These are phyloP conservation scores for Mellivora capensis DNA, from an alignment of 2,113 vertebrate genomes.

Conservation along the genomic window DNA sequence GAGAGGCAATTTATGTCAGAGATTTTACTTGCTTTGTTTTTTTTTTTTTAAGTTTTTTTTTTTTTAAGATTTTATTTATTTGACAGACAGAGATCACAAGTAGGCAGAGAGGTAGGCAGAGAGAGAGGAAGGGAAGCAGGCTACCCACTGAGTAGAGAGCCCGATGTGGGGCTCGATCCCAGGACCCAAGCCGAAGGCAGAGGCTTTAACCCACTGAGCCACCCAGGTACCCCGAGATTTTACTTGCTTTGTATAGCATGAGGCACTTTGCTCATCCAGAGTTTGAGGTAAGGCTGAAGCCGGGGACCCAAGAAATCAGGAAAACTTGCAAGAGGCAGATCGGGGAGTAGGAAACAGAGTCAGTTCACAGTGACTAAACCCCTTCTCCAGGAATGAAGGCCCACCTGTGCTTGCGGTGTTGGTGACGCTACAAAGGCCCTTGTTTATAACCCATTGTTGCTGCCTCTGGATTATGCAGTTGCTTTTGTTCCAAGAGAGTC, in stretches of 20 bases:
- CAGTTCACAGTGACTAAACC: background rate
- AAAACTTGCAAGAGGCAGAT: background rate
- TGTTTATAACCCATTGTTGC: too few relatives aligned
- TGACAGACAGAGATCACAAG: too few relatives aligned
- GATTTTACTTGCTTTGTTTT: background rate
- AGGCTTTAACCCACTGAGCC: too few relatives aligned
- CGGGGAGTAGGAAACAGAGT: background rate
- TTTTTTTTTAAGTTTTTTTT: too few relatives aligned
- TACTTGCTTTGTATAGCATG: background rate
- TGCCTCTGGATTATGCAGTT: background rate
- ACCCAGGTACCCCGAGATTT: background rate
- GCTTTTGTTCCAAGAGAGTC: background rate
- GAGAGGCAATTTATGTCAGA: background rate
- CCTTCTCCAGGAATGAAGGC: fast-evolving
- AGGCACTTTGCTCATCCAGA: background rate
- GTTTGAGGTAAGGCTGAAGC: background rate
- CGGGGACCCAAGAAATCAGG: background rate
- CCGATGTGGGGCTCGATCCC: too few relatives aligned
- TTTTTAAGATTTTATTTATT: too few relatives aligned
- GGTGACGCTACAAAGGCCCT: background rate
- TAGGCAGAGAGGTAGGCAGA: too few relatives aligned
- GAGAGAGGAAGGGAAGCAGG: too few relatives aligned
- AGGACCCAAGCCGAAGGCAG: too few relatives aligned
- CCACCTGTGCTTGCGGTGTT: too few relatives aligned
- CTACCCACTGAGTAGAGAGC: too few relatives aligned